A percentile compares a stretch with the other conserved stretches of the same genome.
phyloP scores from a whole-genome alignment of 2,888 invertebrate species.

The Himalopsyche japonica region DNA sequence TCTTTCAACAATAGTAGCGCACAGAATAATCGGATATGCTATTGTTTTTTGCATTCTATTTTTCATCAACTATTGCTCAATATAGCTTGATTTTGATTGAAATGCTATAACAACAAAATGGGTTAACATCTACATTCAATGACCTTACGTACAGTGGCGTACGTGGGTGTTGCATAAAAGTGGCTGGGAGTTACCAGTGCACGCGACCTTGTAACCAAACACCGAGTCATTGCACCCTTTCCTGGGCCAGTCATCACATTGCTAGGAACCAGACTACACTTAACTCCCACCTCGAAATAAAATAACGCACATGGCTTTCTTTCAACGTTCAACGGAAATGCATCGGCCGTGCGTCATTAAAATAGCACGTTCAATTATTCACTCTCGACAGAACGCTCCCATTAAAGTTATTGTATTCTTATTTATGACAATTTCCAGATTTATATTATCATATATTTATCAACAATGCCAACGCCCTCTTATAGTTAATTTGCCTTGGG shows the following conservation, averaged over 20 bases:
- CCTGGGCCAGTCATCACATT: background rate
- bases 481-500: background rate
- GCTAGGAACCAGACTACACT: background rate
- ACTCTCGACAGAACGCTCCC: background rate
- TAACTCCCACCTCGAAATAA: background rate
- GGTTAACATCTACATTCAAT: background rate
- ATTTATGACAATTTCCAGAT: background rate
- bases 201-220: background rate
- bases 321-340: background rate
- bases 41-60: background rate
- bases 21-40: too few species aligned
- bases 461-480: background rate
- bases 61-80: background rate
- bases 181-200: background rate
- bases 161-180: background rate
- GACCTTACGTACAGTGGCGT: background rate
- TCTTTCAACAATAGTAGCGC: too few species aligned
- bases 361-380: background rate
- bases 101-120: background rate
- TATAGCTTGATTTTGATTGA: background rate
- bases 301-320: background rate
- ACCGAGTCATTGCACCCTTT: constrained; percentile 1
- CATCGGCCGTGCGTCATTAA: background rate
- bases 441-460: background rate
- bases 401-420: background rate